phyloP scores from a whole-genome alignment of 2,113 vertebrate genomes.

The Vidua chalybeata region DNA sequence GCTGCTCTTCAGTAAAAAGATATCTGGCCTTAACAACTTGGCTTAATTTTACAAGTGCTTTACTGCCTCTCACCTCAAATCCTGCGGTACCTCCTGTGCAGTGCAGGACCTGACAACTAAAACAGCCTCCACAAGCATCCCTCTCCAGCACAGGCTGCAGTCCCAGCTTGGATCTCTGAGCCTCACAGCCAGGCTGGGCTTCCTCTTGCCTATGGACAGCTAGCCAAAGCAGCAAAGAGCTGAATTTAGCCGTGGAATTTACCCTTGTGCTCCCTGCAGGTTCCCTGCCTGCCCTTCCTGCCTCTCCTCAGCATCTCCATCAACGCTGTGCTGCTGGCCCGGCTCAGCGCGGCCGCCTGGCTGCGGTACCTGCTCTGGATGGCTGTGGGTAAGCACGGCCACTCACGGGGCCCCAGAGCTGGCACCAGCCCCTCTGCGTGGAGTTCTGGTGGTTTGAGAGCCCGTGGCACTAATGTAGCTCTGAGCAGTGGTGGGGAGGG shows the following conservation, averaged over 20 bases:
- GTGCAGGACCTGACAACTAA: neutral
- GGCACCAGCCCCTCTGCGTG: neutral
- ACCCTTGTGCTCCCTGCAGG: constrained; percentile 61
- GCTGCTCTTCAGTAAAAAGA: neutral
- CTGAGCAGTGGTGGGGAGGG: accelerated
- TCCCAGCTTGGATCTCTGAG: neutral
- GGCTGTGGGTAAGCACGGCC: constrained; percentile 71
- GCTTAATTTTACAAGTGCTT: neutral
- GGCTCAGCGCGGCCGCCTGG: constrained; percentile 77
- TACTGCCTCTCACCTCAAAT: neutral
- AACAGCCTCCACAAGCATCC: neutral
- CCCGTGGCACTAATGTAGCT: accelerated
- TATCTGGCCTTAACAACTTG: neutral
- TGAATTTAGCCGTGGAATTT: neutral
- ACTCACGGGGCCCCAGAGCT: accelerated
- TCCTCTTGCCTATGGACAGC: neutral
- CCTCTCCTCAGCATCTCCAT: constrained; percentile 78
- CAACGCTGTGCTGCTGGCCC: constrained; percentile 82
- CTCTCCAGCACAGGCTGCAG: neutral
- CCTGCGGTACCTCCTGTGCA: neutral
- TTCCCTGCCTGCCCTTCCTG: constrained; percentile 82
- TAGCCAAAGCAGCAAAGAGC: neutral
- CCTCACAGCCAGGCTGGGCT: neutral
- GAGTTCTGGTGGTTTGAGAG: neutral
- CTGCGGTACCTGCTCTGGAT: constrained; percentile 83